Evolutionary conservation across 2,113 vertebrate species (phyloP), one percentile per base, ranked within the genome.

Genomic region (Festucalex cinctus): DNA sequence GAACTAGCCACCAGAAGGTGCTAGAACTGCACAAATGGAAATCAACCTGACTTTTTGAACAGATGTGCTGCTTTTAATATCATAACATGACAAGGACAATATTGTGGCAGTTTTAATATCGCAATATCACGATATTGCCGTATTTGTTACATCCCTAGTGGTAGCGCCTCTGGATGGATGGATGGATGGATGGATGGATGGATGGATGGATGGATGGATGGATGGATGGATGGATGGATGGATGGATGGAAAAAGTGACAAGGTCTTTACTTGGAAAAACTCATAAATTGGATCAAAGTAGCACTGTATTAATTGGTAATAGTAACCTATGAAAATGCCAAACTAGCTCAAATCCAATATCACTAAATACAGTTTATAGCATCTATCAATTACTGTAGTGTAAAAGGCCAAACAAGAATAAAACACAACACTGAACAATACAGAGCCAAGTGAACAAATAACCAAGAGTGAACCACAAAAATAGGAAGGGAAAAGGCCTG

Each of bases 371-470:
- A n/a, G 57, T 26, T 57, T 63, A 49, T 2, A 48, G 57, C 16
- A 22, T 17, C 0, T 46, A 36, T 65, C 39, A 32, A 32, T 32
- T 32, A 32, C 28, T 32, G 28, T 13, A 14, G 36, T 36, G 59
- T 48, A 65, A 59, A 65, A 76, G 77, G 66, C 70, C 76, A 71
- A 49, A 28, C 37, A 56, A 37, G 62, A 56, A 24, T 43, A 63
- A 71, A 78, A 65, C 63, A 26, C 2, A 76, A 61, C 68, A 22
- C 1, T 16, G 53, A 2, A n/a, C 68, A 69, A 76, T 67, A 68
- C 54, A 26, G 66, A 24, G 13, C 77, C 83, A 82, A 66, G 64
- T 46, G 48, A 78, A 83, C 78, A 78, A 83, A 75, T 68, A 70
- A 68, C 71, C 76, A 57, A 56, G 69, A 70, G 61, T 75, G 56